These are phyloP conservation scores for Lineus longissimus DNA, from an alignment of 1,140 invertebrate genomes.

Conservation along the genomic window DNA sequence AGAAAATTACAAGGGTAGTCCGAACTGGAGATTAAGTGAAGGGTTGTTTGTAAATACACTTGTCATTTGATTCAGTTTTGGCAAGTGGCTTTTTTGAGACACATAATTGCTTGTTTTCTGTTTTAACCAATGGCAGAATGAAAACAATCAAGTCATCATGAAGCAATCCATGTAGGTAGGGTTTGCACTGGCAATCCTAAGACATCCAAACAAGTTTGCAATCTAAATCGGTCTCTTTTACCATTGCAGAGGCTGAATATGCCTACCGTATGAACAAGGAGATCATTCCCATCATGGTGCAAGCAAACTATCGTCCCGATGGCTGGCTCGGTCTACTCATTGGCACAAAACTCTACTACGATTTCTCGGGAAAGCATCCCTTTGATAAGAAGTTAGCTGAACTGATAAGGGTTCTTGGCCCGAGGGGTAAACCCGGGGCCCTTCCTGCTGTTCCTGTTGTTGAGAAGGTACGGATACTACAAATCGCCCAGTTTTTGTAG, in stretches of 20 bases:
- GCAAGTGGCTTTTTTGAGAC: too few species aligned
- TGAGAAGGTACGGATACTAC: too few species aligned
- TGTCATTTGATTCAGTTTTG: background rate
- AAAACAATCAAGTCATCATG: too few species aligned
- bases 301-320: conserved; percentile 37
- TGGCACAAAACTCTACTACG: conserved; percentile 44
- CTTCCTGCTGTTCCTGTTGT: too few species aligned
- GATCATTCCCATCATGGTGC: conserved; percentile 44
- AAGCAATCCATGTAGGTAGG: too few species aligned
- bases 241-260: conserved; percentile 46
- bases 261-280: conserved; percentile 35
- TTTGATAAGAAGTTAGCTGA: conserved; percentile 26
- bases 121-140: too few species aligned
- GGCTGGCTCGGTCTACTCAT: conserved; percentile 47
- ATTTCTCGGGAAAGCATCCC: conserved; percentile 40
- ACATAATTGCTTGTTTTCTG: too few species aligned
- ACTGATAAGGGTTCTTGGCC: too few species aligned
- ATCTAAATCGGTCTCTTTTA: background rate
- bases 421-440: too few species aligned
- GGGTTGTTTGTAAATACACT: background rate
- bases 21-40: background rate
- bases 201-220: background rate
- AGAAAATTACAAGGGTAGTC: background rate
- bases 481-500: too few species aligned
- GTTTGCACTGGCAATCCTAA: too few species aligned